These are phyloP conservation scores for Gobiocypris rarus DNA, from an alignment of 2,113 vertebrate genomes.

Conservation along the genomic window DNA sequence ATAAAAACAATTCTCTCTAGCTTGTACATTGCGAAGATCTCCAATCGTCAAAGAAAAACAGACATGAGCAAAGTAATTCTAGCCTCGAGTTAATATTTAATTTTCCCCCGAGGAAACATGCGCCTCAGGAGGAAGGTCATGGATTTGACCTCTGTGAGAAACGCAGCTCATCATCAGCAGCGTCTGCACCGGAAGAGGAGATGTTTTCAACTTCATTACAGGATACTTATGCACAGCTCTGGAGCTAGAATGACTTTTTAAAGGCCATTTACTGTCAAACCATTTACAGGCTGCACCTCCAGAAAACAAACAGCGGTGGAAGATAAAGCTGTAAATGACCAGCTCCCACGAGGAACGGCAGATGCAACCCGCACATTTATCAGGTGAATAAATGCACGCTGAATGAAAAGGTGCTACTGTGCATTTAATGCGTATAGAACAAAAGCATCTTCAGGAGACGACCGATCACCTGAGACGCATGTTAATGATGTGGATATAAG, in stretches of 20 bases:
- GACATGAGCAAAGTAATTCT: neutral
- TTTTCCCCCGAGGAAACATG: neutral
- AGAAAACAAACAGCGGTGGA: neutral
- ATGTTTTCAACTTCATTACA: neutral
- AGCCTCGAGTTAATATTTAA: neutral
- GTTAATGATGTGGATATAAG: conserved; percentile 9
- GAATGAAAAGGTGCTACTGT: neutral
- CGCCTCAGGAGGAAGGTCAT: neutral
- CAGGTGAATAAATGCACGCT: neutral
- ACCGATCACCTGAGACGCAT: neutral
- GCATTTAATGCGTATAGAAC: neutral
- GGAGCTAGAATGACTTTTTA: neutral
- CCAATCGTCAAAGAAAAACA: neutral
- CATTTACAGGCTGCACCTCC: neutral
- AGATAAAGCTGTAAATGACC: neutral
- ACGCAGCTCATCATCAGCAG: neutral
- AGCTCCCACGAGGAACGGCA: neutral
- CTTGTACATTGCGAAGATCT: neutral
- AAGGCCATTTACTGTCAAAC: neutral
- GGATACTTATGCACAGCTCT: neutral
- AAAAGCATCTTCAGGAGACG: neutral
- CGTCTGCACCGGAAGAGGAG: neutral
- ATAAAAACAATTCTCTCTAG: neutral
- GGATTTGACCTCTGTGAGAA: neutral
- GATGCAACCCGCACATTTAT: neutral